These are phyloP conservation scores for Acipenser ruthenus DNA, from an alignment of 2,797 vertebrate genomes.

Conservation along the genomic window DNA sequence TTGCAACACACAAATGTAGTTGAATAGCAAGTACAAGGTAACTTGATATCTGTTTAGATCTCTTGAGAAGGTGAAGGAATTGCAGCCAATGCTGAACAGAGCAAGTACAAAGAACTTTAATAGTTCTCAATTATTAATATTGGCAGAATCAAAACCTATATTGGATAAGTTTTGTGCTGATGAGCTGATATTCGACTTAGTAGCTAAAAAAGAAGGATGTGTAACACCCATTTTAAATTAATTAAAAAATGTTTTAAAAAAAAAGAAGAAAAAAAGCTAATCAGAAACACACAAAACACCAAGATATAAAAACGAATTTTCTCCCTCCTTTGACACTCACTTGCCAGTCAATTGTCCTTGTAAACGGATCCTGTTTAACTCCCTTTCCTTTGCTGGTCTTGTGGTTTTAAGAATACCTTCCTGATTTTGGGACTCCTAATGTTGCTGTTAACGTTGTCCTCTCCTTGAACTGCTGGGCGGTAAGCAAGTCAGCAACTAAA, in stretches of 20 bases:
- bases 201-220: conserved; percentile 27
- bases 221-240: conserved; percentile 36
- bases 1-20: too few relatives aligned
- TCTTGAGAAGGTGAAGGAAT: too few relatives aligned
- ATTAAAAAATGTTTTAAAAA: not conserved
- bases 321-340: too few relatives aligned
- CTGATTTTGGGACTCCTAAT: conserved; percentile 26
- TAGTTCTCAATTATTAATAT: not conserved
- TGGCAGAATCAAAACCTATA: too few relatives aligned
- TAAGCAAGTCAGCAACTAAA: too few relatives aligned
- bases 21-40: too few relatives aligned
- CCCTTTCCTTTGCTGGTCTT: conserved; percentile 34
- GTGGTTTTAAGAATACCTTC: conserved; percentile 51
- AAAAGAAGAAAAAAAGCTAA: too few relatives aligned
- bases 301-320: not conserved
- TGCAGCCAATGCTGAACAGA: not conserved
- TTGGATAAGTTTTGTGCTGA: not conserved
- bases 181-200: not conserved
- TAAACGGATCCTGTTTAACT: too few relatives aligned
- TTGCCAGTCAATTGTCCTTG: too few relatives aligned
- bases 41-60: too few relatives aligned
- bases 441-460: conserved; percentile 36
- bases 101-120: not conserved
- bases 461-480: not conserved
- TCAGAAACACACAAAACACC: too few relatives aligned